phyloP scores from a whole-genome alignment of 2,113 vertebrate species.

The Passerina amoena region DNA sequence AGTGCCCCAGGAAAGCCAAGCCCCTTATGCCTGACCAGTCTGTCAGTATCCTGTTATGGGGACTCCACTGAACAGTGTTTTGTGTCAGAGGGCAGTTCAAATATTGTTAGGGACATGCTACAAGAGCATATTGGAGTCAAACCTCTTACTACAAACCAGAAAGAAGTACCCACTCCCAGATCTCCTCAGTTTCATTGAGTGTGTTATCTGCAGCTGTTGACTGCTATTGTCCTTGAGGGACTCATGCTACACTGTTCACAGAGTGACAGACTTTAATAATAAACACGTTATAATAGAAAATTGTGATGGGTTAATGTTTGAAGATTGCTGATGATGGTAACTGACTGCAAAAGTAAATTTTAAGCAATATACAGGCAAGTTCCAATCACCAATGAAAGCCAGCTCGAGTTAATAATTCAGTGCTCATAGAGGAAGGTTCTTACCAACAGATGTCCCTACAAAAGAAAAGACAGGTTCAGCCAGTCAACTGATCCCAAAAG shows the following conservation, averaged over 20 bases:
- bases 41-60: background rate
- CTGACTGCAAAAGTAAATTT: background rate
- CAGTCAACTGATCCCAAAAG: background rate
- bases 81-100: background rate
- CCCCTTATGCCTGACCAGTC: background rate
- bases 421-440: background rate
- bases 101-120: background rate
- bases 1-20: background rate
- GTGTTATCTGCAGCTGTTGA: background rate
- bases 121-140: accelerated
- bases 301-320: background rate
- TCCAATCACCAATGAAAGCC: background rate
- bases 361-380: background rate
- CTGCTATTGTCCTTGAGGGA: background rate
- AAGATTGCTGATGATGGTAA: background rate
- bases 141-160: background rate
- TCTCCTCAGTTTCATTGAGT: background rate
- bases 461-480: background rate
- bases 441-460: background rate
- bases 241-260: background rate
- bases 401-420: background rate
- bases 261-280: background rate
- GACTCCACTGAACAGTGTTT: background rate
- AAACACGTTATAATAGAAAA: background rate
- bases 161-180: background rate